phyloP scores from a whole-genome alignment of 2,888 invertebrate genomes.

The Chymomyza amoena region DNA sequence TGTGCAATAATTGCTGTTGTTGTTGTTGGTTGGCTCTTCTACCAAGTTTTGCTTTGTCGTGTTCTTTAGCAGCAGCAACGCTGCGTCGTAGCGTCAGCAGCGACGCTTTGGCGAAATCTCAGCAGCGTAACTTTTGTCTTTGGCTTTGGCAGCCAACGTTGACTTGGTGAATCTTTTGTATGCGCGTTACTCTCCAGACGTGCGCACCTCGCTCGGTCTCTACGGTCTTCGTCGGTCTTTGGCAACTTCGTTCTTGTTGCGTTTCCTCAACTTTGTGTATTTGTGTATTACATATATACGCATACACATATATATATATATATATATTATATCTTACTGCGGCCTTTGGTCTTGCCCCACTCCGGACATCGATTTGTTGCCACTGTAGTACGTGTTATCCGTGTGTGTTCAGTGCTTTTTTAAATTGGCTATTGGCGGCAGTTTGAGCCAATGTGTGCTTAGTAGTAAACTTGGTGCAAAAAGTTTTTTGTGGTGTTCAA shows the following conservation, averaged over 20 bases:
- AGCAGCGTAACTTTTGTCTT: constrained; percentile 38
- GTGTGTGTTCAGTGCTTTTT: constrained; percentile 41
- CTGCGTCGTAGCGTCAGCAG: constrained; percentile 15
- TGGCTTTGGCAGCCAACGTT: constrained; percentile 50
- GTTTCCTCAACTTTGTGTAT: not conserved
- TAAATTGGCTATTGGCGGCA: constrained; percentile 41
- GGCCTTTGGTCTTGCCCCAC: not conserved
- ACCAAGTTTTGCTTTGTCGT: constrained; percentile 54
- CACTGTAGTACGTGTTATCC: constrained; percentile 26
- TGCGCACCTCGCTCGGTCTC: constrained; percentile 49
- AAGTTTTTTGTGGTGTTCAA: not conserved
- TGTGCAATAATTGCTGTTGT: constrained; percentile 1
- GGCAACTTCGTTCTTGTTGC: not conserved
- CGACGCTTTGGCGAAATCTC: constrained; percentile 57
- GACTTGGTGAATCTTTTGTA: constrained; percentile 69
- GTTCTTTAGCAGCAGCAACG: constrained; percentile 37
- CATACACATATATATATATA: not conserved
- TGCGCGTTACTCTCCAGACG: constrained; percentile 67
- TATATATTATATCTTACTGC: not conserved
- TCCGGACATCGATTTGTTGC: constrained; percentile 30
- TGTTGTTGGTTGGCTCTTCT: no score
- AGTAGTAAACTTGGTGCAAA: not conserved
- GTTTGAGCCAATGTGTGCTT: not conserved
- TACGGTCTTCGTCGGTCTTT: constrained; percentile 33
- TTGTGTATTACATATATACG: not conserved